Conservation (phyloP, 2,888 invertebrate species). For the Cerastoderma edule region DNA sequence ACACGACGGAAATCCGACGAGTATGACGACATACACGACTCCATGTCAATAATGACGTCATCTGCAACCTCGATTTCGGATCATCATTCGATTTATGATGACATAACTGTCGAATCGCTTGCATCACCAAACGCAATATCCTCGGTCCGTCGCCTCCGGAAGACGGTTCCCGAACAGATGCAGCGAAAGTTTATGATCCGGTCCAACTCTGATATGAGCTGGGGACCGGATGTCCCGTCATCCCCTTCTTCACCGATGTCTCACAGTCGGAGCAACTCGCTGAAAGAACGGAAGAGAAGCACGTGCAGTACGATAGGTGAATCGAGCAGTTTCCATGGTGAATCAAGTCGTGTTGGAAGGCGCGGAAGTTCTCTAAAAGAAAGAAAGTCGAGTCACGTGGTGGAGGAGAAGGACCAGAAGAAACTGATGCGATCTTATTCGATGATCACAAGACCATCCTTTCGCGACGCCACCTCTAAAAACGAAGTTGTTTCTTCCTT, state of each 20-base stretch:
- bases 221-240: neutral
- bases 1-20: conserved; percentile 26
- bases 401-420: neutral
- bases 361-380: conserved; percentile 56
- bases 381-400: conserved; percentile 27
- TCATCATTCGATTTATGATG: conserved; percentile 8
- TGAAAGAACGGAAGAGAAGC: conserved; percentile 35
- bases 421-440: conserved; percentile 42
- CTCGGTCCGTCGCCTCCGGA: conserved; percentile 52
- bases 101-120: conserved; percentile 39
- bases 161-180: conserved; percentile 42
- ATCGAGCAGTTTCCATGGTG: conserved; percentile 10
- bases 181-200: conserved; percentile 34
- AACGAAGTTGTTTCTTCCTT: too few species aligned
- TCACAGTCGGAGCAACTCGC: conserved; percentile 47
- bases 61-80: conserved; percentile 22
- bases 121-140: conserved; percentile 57
- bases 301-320: conserved; percentile 1
- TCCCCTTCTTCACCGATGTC: conserved; percentile 11
- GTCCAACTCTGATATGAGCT: conserved; percentile 23
- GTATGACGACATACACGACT: conserved; percentile 49
- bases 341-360: neutral
- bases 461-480: conserved; percentile 24
- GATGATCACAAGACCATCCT: conserved; percentile 31
- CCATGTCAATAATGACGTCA: conserved; percentile 34